Evolutionary conservation across 2,888 invertebrate species (phyloP), one percentile per base, ranked within the genome.

Genomic region (Pristionchus maxplancki): DNA sequence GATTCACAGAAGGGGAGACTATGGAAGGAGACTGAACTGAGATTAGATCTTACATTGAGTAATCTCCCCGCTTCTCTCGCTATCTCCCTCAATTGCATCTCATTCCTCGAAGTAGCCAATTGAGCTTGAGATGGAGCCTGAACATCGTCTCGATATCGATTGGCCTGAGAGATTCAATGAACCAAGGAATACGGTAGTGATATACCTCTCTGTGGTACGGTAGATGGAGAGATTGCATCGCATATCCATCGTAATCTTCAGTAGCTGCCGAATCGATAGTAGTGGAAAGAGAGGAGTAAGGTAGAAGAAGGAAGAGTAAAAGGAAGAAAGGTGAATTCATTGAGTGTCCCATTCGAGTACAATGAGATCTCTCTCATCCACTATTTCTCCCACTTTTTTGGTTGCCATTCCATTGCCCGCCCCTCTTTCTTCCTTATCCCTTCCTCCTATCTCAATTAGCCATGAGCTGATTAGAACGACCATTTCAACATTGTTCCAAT

Each of bases 31-130:
- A 37, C 58, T 58, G n/a, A 24, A 24, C 17, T 6, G 67, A 34
- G 71, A 74, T n/a, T 31, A 71, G 71, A 50, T 34, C 87, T 34
- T 3, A 78, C 87, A 48, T 87, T 48, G 24, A 87, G 40, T 37
- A 87, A 17, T 78, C 87, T 87, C n/a, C 87, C 74, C 17, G 87
- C 87, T n/a, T 87, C 87, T 50, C 87, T 34, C 28, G 87, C 87
- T 67, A 87, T 87, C 11, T 87, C 87, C 17, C 78, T 87, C 58
- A 87, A 53, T 40, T 87, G 62, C 20, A 15, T 34, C 31, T 87
- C 87, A 78, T 62, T 87, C 24, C 78, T 71, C 28, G 50, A 64
- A 2, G 53, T 40, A n/a, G 53, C 37, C 28, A 62, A 48, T 31
- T 48, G 50, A 9, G 81, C 50, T 15, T 48, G 50, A 24, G 50